Conservation (phyloP, 2,888 invertebrate genomes). For the Hydriomena furcata region DNA sequence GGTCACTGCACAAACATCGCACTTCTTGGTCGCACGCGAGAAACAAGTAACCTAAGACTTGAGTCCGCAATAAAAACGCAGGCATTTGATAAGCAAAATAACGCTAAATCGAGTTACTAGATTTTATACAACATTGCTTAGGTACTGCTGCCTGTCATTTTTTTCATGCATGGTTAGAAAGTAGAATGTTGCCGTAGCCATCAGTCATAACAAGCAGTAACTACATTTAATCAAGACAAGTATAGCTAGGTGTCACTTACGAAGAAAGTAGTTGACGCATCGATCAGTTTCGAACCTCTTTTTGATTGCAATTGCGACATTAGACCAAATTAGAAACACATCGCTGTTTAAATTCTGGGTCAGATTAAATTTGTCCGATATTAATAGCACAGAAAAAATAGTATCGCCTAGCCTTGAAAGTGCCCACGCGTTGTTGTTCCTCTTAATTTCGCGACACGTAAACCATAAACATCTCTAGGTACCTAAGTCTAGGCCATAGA, state of each 20-base stretch:
- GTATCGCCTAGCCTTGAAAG: slow-evolving; percentile 37
- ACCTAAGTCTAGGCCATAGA: background rate
- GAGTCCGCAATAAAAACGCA: too few relatives aligned
- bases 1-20: too few relatives aligned
- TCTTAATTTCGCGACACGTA: slow-evolving; percentile 34
- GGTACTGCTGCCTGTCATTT: slow-evolving; percentile 25
- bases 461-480: background rate
- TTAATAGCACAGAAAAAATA: slow-evolving; percentile 23
- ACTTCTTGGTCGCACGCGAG: too few relatives aligned
- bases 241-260: slow-evolving; percentile 27
- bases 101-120: too few relatives aligned
- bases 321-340: slow-evolving; percentile 19
- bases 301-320: slow-evolving; percentile 27
- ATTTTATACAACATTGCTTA: too few relatives aligned
- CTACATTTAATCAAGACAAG: slow-evolving; percentile 28
- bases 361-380: slow-evolving; percentile 30
- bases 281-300: slow-evolving; percentile 30
- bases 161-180: slow-evolving; percentile 22
- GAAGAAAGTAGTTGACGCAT: slow-evolving; percentile 31
- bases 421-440: slow-evolving; percentile 44
- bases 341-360: slow-evolving; percentile 29
- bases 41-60: too few relatives aligned
- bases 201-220: slow-evolving; percentile 22
- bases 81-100: too few relatives aligned
- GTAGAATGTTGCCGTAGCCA: slow-evolving; percentile 29